phyloP scores from a whole-genome alignment of 2,797 vertebrate genomes.

The Sternotherus odoratus region DNA sequence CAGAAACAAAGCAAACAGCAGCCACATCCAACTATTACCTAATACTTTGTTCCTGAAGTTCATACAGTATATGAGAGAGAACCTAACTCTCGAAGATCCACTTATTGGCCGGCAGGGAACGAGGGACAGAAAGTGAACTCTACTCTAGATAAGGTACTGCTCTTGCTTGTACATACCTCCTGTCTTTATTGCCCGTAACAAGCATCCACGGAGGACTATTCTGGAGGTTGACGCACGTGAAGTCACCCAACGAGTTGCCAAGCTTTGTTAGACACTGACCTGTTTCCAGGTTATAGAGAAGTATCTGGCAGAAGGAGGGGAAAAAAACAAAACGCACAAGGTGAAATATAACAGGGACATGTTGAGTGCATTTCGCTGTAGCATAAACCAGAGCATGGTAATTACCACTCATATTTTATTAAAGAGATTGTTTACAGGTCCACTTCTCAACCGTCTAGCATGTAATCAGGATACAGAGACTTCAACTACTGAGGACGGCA shows the following conservation, averaged over 20 bases:
- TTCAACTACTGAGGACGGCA: neutral
- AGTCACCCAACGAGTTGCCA: constrained; percentile 90
- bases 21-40: constrained; percentile 76
- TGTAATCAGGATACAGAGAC: neutral
- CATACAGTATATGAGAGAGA: neutral
- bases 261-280: constrained; percentile 85
- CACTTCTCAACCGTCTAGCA: neutral
- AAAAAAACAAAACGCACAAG: neutral
- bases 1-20: constrained; percentile 56
- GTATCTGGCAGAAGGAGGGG: constrained; percentile 83
- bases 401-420: neutral
- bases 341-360: neutral
- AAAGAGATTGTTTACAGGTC: neutral
- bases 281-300: constrained; percentile 92
- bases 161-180: constrained; percentile 83
- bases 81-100: constrained; percentile 31
- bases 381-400: neutral
- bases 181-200: constrained; percentile 95
- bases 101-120: constrained; percentile 9
- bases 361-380: accelerated
- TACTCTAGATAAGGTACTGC: neutral
- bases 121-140: neutral
- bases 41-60: constrained; percentile 62
- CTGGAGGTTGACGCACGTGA: constrained; percentile 91
- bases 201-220: constrained; percentile 89